These are phyloP conservation scores for Gymnoscopelus microlampas DNA, from an alignment of 2,797 vertebrate species.

Conservation along the genomic window DNA sequence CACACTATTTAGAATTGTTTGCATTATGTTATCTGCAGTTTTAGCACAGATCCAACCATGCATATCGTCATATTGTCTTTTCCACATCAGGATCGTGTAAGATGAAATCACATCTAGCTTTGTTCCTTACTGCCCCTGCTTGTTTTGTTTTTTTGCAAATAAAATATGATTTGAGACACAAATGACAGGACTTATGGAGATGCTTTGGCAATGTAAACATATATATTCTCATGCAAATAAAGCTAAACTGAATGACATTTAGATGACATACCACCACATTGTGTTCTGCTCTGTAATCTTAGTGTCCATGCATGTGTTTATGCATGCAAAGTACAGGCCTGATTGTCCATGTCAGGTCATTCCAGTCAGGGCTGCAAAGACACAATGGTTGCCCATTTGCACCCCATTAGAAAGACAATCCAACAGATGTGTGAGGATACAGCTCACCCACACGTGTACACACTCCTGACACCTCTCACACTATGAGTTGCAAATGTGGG, in stretches of 20 bases:
- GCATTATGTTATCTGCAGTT: slow-evolving; percentile 14
- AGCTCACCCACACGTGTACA: slow-evolving; percentile 35
- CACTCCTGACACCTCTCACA: slow-evolving; percentile 58
- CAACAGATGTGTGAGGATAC: slow-evolving; percentile 76
- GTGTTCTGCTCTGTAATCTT: no score
- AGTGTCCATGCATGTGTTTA: slow-evolving; percentile 1
- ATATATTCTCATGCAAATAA: no score
- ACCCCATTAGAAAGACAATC: slow-evolving; percentile 66
- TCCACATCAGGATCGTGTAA: no score
- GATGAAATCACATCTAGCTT: no score
- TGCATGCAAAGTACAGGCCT: slow-evolving; percentile 3
- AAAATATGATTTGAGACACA: no score
- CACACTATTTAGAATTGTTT: slow-evolving; percentile 48
- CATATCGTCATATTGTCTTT: no score
- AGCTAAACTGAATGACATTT: no score
- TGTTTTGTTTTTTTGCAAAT: no score
- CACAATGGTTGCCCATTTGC: slow-evolving; percentile 64
- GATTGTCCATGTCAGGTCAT: slow-evolving; percentile 42
- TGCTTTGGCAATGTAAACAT: no score
- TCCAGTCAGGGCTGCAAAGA: slow-evolving; percentile 42
- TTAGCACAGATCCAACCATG: neutral
- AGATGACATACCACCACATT: no score
- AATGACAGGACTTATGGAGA: no score
- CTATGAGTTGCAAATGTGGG: slow-evolving; percentile 66
- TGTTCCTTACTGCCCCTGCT: no score